Conservation (phyloP, 2,113 vertebrate genomes). For the Capreolus pygargus region DNA sequence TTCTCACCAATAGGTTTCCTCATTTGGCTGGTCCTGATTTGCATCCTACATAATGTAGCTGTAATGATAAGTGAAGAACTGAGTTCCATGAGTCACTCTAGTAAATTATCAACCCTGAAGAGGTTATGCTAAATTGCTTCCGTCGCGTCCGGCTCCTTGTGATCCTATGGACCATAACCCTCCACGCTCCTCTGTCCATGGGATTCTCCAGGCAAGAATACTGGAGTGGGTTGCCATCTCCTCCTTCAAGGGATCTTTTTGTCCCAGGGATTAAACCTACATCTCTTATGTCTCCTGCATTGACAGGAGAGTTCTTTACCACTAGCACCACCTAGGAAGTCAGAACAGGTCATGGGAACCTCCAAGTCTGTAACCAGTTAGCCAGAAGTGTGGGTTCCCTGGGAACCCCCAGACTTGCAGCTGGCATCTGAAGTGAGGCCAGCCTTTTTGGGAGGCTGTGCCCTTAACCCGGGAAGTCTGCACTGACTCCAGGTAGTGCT, state of each 20-base stretch:
- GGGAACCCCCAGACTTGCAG: neutral
- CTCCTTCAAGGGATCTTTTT: neutral
- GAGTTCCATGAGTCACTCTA: neutral
- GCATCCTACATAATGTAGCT: neutral
- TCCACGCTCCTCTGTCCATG: neutral
- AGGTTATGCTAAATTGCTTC: neutral
- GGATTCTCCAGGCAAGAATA: neutral
- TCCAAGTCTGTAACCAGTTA: neutral
- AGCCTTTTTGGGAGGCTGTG: neutral
- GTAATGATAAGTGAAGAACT: neutral
- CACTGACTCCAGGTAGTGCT: neutral
- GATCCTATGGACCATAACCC: neutral
- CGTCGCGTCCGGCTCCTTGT: neutral
- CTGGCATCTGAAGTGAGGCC: neutral
- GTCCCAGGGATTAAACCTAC: neutral
- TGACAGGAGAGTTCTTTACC: neutral
- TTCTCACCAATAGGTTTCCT: neutral
- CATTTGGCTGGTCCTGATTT: neutral
- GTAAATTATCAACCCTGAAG: neutral
- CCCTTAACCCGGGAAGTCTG: neutral
- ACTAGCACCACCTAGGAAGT: neutral
- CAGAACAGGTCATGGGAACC: neutral
- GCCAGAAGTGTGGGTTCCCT: neutral
- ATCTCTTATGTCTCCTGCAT: neutral
- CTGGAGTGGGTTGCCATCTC: neutral